phyloP scores from a whole-genome alignment of 1,140 invertebrate genomes.

The Euura lappo region DNA sequence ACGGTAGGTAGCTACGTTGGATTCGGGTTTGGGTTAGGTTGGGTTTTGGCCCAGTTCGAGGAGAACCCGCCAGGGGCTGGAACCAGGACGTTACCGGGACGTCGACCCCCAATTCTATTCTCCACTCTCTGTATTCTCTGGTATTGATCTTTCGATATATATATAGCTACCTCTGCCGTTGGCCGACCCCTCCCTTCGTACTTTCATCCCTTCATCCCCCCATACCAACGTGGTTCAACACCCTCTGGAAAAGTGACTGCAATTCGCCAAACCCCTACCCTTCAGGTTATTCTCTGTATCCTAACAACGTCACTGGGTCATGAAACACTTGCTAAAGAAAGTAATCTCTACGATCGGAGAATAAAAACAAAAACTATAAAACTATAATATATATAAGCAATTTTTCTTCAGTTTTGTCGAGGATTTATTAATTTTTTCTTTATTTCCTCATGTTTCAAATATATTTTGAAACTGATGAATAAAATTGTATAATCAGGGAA shows the following conservation, averaged over 20 bases:
- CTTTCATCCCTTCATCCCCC: background rate
- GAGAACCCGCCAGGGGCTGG: background rate
- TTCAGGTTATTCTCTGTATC: too few relatives aligned
- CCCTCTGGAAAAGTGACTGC: background rate
- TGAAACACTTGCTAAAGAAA: background rate
- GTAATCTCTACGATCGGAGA: too few relatives aligned
- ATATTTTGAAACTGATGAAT: too few relatives aligned
- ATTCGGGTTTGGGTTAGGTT: background rate
- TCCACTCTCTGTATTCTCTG: constrained; percentile 2
- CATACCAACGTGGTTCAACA: background rate
- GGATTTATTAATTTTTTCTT: too few relatives aligned
- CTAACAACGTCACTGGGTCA: background rate
- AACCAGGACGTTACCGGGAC: constrained; percentile 10
- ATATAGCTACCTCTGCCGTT: background rate
- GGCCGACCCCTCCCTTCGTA: background rate
- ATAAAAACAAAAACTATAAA: too few relatives aligned
- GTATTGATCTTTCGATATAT: constrained; percentile 4
- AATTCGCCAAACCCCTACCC: background rate
- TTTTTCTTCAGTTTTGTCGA: too few relatives aligned
- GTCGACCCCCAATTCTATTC: constrained; percentile 6
- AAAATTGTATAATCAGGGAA: too few relatives aligned
- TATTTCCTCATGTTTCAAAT: too few relatives aligned
- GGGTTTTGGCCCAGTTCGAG: background rate
- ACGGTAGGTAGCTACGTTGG: too few relatives aligned
- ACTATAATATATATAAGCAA: too few relatives aligned